These are phyloP conservation scores for Athalia circularis DNA, from an alignment of 2,888 invertebrate genomes.

Conservation along the genomic window DNA sequence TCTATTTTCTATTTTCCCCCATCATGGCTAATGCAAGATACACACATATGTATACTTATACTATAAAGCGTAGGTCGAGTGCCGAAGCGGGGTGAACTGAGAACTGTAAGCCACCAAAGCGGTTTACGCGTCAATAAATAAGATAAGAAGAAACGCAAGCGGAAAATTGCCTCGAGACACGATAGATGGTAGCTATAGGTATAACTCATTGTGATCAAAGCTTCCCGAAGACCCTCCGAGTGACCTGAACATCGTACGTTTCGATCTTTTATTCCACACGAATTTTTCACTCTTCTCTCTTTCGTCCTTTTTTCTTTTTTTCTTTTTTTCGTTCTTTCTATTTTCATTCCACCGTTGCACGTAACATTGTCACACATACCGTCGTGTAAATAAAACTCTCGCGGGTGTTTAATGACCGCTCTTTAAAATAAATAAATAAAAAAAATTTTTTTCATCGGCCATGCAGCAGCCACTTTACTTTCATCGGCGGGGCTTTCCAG, in stretches of 20 bases:
- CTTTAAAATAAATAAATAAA: background rate
- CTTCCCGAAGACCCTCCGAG: background rate
- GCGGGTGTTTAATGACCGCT: too few relatives aligned
- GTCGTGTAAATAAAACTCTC: too few relatives aligned
- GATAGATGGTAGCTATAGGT: background rate
- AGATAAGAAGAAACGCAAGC: conserved; percentile 10
- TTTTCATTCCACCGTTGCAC: too few relatives aligned
- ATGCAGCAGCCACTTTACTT: conserved; percentile 9
- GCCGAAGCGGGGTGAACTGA: background rate
- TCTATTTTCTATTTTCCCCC: too few relatives aligned
- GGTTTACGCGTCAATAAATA: conserved; percentile 24
- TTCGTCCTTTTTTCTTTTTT: too few relatives aligned
- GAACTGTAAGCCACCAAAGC: background rate
- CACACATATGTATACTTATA: background rate
- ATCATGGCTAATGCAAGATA: too few relatives aligned
- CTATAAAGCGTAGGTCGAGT: background rate
- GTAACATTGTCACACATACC: too few relatives aligned
- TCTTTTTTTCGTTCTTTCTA: too few relatives aligned
- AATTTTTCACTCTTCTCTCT: too few relatives aligned
- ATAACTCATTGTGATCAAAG: background rate
- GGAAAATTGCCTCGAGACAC: background rate
- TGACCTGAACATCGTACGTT: background rate
- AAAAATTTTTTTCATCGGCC: background rate
- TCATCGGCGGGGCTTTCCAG: background rate
- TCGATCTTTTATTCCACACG: background rate